Conservation (phyloP, 2,113 vertebrate genomes). For the Camelus bactrianus region DNA sequence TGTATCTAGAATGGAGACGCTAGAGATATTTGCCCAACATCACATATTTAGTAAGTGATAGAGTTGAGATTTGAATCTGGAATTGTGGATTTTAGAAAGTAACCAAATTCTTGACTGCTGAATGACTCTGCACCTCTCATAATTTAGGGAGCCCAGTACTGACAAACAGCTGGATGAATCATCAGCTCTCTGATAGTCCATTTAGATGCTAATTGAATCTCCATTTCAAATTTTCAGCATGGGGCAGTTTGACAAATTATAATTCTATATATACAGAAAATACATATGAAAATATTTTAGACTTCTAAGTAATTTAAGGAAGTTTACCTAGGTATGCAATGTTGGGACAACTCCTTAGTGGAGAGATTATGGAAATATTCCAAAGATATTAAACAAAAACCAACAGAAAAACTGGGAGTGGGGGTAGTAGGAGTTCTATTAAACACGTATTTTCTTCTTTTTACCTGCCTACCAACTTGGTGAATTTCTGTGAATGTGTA, state of each 20-base stretch:
- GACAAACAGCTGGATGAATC: background rate
- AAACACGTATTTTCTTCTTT: background rate
- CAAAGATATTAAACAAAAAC: background rate
- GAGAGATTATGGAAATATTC: background rate
- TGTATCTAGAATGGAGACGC: background rate
- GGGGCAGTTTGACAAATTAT: background rate
- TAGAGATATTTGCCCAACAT: background rate
- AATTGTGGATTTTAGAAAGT: background rate
- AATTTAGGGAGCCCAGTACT: background rate
- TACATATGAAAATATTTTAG: background rate
- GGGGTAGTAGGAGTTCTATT: background rate
- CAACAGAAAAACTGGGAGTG: background rate
- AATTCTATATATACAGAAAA: background rate
- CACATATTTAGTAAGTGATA: background rate
- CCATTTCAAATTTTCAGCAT: background rate
- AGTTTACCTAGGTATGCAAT: background rate
- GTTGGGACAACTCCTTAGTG: background rate
- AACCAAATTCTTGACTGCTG: background rate
- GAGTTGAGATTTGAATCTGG: background rate
- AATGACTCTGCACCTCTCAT: background rate
- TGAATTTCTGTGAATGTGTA: accelerated
- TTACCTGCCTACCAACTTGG: background rate
- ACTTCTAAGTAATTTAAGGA: background rate
- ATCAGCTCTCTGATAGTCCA: background rate
- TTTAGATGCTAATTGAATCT: background rate